Evolutionary conservation across 1,140 invertebrate species (phyloP), one percentile per base, ranked within the genome.

Genomic region (Apis florea): DNA sequence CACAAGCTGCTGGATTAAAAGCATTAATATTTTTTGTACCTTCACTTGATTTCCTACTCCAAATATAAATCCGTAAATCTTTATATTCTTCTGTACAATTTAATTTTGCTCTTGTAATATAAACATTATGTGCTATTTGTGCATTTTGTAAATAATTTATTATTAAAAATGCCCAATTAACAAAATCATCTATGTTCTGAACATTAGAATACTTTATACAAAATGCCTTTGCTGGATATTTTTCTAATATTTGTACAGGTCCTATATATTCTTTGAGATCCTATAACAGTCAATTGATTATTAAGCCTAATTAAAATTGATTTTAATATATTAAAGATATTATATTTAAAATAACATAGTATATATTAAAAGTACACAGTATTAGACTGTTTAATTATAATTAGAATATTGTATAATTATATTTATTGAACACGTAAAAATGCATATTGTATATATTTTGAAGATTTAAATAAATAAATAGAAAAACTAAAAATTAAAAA

Each of bases 41-140:
- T 73, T 82, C 89, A 72, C 84, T 93, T 67, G 94, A 90, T 84
- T 94, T 94, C 83, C 96, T 94, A 12, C 95, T 95, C 95, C 95
- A 97, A 71, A 97, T 91, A 82, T 96, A 95, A 61, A 96, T 89
- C 70, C 95, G 91, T 26, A 96, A 72, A 59, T 94, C 93, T 72
- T 93, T 88, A 76, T 84, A 88, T 10, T 86, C 49, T 17, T 75
- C 87, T 59, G 85, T 69, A 56, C 86, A 80, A 53, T 83, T 75
- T 72, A 63, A 87, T 72, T 90, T 93, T 9, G 95, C 95, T 90
- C 95, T 90, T 19, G 96, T 96, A 24, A 97, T 94, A 69, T 95
- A 95, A 58, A 97, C 87, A 91, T 97, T 97, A 88, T 97, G 96
- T 15, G 96, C 94, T 64, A 96, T 94, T 70, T 95, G 92, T 26